Percentiles rank a stretch among this genome's conserved stretches.
These are phyloP conservation scores for Peromyscus nudipes DNA, from an alignment of 2,797 vertebrate genomes.

Conservation along the genomic window DNA sequence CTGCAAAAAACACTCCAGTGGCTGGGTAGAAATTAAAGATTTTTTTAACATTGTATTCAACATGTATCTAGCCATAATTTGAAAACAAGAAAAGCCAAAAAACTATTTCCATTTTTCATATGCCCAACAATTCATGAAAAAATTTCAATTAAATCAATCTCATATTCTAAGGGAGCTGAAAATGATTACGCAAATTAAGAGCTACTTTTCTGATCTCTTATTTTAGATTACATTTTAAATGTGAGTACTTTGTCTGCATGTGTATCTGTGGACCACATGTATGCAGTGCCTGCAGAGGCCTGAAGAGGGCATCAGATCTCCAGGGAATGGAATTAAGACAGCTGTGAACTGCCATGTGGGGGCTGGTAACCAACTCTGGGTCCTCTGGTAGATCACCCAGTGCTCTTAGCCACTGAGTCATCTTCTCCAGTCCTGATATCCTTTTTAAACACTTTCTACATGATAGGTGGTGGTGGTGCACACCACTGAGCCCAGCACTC, in stretches of 20 bases:
- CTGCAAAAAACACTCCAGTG: not conserved
- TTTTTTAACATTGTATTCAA: conserved; percentile 39
- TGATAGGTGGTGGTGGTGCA: not conserved
- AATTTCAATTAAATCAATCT: conserved; percentile 29
- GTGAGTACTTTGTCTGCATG: not conserved
- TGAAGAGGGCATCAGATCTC: not conserved
- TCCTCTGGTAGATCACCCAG: not conserved
- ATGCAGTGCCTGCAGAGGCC: not conserved
- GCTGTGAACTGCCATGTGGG: not conserved
- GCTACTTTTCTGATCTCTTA: not conserved
- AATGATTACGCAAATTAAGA: conserved; percentile 14
- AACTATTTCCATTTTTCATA: not conserved
- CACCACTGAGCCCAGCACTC: not conserved
- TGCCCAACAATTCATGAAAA: conserved; percentile 31
- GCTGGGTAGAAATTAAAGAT: conserved; percentile 29
- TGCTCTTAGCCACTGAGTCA: not conserved
- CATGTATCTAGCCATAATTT: not conserved
- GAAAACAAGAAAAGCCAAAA: not conserved
- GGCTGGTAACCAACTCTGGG: not conserved
- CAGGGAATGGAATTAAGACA: not conserved
- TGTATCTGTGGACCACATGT: not conserved
- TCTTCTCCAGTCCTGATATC: not conserved
- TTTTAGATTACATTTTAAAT: not conserved
- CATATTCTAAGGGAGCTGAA: not conserved
- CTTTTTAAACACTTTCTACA: not conserved